Percentiles rank a stretch among this genome's conserved stretches.
Conservation (phyloP, 2,113 vertebrate genomes). For the Centropus unirufus region DNA sequence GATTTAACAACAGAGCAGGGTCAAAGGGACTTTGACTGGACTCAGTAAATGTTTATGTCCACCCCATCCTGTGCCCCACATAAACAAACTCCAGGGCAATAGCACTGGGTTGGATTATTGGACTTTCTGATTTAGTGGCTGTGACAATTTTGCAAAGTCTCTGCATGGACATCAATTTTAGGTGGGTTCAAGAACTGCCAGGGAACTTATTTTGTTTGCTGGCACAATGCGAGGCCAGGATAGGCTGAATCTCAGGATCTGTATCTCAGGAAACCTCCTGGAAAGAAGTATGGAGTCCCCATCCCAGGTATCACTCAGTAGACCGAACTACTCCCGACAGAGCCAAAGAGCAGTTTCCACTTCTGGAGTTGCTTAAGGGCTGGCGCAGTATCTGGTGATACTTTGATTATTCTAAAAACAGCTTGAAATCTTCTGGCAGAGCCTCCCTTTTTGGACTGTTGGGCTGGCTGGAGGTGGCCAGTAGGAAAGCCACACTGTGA, state of each 20-base stretch:
- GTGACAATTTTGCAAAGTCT: neutral
- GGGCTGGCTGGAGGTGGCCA: neutral
- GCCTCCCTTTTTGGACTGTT: neutral
- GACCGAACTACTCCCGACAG: neutral
- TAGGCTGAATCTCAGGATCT: neutral
- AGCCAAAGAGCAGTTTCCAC: neutral
- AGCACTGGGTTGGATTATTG: neutral
- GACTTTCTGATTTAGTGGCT: neutral
- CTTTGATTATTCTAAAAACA: neutral
- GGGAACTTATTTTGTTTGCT: neutral
- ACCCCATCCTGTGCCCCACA: too few relatives aligned
- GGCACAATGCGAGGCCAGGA: neutral
- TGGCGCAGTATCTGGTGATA: neutral
- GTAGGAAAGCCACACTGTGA: neutral
- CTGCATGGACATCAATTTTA: neutral
- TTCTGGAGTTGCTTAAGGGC: neutral
- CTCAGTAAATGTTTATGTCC: too few relatives aligned
- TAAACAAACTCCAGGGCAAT: too few relatives aligned
- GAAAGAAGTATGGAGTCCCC: neutral
- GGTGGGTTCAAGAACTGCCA: neutral
- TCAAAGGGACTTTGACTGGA: neutral
- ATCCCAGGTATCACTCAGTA: neutral
- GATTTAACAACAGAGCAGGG: neutral
- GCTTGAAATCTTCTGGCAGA: neutral
- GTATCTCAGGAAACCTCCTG: neutral